Conservation (phyloP, 2,797 vertebrate genomes). For the Hephaestus fuliginosus region DNA sequence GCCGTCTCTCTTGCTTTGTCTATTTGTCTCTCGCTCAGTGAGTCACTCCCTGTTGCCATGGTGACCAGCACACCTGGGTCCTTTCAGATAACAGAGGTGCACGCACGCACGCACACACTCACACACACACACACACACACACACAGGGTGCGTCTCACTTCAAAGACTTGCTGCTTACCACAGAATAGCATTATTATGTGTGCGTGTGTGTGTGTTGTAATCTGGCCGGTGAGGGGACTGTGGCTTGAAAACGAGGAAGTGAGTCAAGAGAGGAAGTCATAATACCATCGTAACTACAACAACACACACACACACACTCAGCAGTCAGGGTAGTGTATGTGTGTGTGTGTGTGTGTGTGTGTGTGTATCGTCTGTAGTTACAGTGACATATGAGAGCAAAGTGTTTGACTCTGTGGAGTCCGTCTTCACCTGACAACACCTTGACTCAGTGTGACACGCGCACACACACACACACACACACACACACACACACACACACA, state of each 20-base stretch:
- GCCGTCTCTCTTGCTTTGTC: slow-evolving; percentile 5
- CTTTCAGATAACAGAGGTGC: slow-evolving; percentile 59
- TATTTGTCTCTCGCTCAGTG: slow-evolving; percentile 23
- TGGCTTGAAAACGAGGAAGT: slow-evolving; percentile 18
- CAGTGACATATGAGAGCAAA: slow-evolving; percentile 21
- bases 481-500: neutral
- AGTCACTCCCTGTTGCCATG: slow-evolving; percentile 59
- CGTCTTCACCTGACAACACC: slow-evolving; percentile 32
- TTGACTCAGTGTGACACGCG: neutral
- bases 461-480: neutral
- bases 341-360: slow-evolving; percentile 1
- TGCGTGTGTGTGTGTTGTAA: slow-evolving; percentile 12
- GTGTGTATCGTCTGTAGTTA: slow-evolving; percentile 17
- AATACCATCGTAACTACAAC: neutral
- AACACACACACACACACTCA: neutral
- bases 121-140: slow-evolving; percentile 14
- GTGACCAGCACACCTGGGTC: slow-evolving; percentile 67
- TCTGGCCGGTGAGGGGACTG: too few species aligned
- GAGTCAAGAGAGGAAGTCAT: neutral
- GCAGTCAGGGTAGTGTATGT: neutral
- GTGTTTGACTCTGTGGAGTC: slow-evolving; percentile 1
- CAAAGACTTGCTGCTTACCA: slow-evolving; percentile 39
- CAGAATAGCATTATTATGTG: neutral
- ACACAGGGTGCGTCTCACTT: slow-evolving; percentile 30
- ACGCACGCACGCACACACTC: neutral